phyloP scores from a whole-genome alignment of 1,140 invertebrate species.

The Apis dorsata region DNA sequence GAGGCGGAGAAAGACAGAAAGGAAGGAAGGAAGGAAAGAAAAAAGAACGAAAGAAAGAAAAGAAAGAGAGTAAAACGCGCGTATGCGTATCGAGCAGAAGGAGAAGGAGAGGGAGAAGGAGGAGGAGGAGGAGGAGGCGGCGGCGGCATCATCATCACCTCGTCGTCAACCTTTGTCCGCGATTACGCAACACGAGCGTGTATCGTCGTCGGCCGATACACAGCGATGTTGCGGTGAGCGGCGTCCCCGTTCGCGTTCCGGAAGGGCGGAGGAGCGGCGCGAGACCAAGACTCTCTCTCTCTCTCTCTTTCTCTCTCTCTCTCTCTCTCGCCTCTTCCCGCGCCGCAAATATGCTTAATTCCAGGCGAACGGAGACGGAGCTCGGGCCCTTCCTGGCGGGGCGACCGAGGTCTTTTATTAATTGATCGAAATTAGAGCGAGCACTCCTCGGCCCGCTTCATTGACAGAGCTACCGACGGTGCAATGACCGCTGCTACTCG shows the following conservation, averaged over 20 bases:
- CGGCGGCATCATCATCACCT: too few relatives aligned
- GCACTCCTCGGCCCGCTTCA: constrained; percentile 65
- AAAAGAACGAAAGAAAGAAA: too few relatives aligned
- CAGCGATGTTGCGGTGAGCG: not conserved
- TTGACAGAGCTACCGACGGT: constrained; percentile 68
- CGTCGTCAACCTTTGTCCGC: not conserved
- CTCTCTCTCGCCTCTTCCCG: not conserved
- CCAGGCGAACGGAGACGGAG: constrained; percentile 41
- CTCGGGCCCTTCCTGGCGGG: constrained; percentile 46
- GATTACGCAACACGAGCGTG: not conserved
- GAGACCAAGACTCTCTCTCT: too few relatives aligned
- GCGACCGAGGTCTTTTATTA: constrained; percentile 62
- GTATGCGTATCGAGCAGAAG: too few relatives aligned
- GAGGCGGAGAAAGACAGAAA: too few relatives aligned
- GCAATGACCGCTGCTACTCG: constrained; percentile 66
- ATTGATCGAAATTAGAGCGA: constrained; percentile 71
- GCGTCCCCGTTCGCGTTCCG: not conserved
- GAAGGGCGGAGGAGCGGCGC: not conserved
- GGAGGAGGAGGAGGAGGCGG: not conserved
- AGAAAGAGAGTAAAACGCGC: too few relatives aligned
- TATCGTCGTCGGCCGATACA: too few relatives aligned
- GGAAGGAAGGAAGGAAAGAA: too few relatives aligned
- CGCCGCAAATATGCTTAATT: constrained; percentile 48
- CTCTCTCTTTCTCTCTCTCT: too few relatives aligned
- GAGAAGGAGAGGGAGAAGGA: not conserved